phyloP scores from a whole-genome alignment of 2,888 invertebrate genomes.

The Gerris lacustris region DNA sequence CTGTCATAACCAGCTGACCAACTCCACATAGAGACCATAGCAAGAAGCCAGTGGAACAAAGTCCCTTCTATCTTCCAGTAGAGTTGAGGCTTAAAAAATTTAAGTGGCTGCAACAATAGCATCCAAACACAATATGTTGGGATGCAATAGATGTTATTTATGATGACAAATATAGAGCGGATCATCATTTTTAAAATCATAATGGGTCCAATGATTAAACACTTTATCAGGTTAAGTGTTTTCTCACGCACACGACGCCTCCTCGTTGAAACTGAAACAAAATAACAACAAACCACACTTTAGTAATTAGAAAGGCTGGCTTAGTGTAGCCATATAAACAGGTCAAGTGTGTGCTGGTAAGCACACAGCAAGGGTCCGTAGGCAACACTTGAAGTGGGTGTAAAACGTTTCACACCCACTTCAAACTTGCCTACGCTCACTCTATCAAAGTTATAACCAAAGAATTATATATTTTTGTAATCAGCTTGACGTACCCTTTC shows the following conservation, averaged over 20 bases:
- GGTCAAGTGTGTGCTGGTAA: too few relatives aligned
- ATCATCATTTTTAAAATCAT: slow-evolving; percentile 33
- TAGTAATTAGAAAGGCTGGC: too few relatives aligned
- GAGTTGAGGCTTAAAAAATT: slow-evolving; percentile 57
- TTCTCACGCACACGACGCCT: background rate
- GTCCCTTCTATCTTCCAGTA: slow-evolving; percentile 83
- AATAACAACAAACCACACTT: too few relatives aligned
- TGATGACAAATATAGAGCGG: slow-evolving; percentile 60
- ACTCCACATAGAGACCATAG: slow-evolving; percentile 85
- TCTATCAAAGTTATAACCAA: too few relatives aligned
- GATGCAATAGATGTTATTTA: slow-evolving; percentile 82
- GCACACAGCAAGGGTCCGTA: too few relatives aligned
- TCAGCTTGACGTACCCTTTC: too few relatives aligned
- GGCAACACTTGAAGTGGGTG: too few relatives aligned
- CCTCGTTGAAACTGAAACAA: background rate
- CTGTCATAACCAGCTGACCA: slow-evolving; percentile 83
- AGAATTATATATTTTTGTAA: too few relatives aligned
- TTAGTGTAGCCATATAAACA: too few relatives aligned
- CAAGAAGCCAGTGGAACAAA: slow-evolving; percentile 82
- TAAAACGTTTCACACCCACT: too few relatives aligned
- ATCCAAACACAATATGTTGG: slow-evolving; percentile 84
- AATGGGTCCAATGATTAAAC: slow-evolving; percentile 10
- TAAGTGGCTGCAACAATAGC: slow-evolving; percentile 63
- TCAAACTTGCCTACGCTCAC: too few relatives aligned
- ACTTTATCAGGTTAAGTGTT: slow-evolving; percentile 5